Evolutionary conservation across 2,888 invertebrate species (phyloP), one percentile per base, ranked within the genome.

Genomic region (Melanchra persicariae): DNA sequence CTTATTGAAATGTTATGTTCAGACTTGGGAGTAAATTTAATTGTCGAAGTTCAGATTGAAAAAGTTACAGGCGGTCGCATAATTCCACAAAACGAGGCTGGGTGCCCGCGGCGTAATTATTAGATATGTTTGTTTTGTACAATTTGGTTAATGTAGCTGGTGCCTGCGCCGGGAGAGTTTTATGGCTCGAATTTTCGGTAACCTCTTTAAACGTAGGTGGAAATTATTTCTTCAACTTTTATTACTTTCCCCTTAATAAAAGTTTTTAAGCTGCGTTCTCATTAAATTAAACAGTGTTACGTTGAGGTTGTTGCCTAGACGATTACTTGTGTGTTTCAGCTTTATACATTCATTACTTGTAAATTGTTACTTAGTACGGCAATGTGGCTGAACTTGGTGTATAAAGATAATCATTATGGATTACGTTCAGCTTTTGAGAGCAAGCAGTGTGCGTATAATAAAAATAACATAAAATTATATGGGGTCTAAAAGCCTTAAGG

Each of bases 11-110:
- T 93, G 91, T 93, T 93, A 92, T 91, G 90, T 93, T 91, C 89
- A 90, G 90, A 91, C 92, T 91, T 91, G 87, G 85, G 89, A 92
- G 91, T 93, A 93, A 93, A 95, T 94, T 94, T 94, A 95, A 95
- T 95, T 95, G 94, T 93, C 90, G 90, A 95, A 95, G 95, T 95
- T 95, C 89, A 91, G 93, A 95, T 95, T 95, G 94, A 95, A 95
- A 95, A 95, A 95, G 95, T 95, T 95, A 92, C 85, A 85, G 88
- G 90, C 90, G 92, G 93, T 91, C 92, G 91, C 92, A 92, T 94
- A 94, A 93, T 93, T 94, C 89, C 87, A 89, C 91, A 89, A 88
- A 93, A 91, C 91, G 91, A 87, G 90, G 83, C 88, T 87, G 87
- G 86, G 88, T 87, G 89, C 90, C 88, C 86, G 85, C 83, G 87